These are phyloP conservation scores for Isoperla grammatica DNA, from an alignment of 2,888 invertebrate species.

Conservation along the genomic window DNA sequence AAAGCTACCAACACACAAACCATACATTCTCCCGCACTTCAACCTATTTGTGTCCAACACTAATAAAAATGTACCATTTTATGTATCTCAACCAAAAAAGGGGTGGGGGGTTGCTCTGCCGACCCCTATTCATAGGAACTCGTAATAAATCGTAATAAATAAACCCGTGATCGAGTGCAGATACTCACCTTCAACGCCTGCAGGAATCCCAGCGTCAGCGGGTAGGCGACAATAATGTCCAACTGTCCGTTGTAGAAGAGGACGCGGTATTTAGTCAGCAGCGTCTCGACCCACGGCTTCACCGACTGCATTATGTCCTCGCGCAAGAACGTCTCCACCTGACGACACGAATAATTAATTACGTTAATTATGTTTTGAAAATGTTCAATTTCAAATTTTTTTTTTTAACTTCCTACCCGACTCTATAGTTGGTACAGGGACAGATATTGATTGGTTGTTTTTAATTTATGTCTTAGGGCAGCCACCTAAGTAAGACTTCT, in stretches of 20 bases:
- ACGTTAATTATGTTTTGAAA: not conserved
- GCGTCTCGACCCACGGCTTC: conserved; percentile 62
- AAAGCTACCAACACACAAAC: too few species aligned
- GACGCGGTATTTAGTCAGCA: conserved; percentile 62
- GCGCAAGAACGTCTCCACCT: conserved; percentile 64
- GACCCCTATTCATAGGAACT: too few species aligned
- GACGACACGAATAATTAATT: not conserved
- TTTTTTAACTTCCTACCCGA: not conserved
- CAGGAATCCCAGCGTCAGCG: conserved; percentile 74
- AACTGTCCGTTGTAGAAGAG: conserved; percentile 86
- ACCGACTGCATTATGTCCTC: conserved; percentile 78
- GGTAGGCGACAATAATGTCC: conserved; percentile 87
- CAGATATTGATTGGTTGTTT: not conserved
- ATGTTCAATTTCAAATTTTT: too few species aligned
- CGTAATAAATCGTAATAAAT: too few species aligned
- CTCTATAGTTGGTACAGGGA: too few species aligned
- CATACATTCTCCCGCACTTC: too few species aligned
- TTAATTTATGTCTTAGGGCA: not conserved
- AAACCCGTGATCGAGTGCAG: too few species aligned
- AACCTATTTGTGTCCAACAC: too few species aligned
- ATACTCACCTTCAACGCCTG: conserved; percentile 61
- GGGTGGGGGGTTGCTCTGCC: too few species aligned
- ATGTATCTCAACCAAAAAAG: too few species aligned
- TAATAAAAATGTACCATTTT: too few species aligned
- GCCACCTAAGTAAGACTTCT: too few species aligned